A percentile compares a stretch with the other conserved stretches of the same genome.
Evolutionary conservation across 1,140 invertebrate species (phyloP).

Genomic region (Pantala flavescens): DNA sequence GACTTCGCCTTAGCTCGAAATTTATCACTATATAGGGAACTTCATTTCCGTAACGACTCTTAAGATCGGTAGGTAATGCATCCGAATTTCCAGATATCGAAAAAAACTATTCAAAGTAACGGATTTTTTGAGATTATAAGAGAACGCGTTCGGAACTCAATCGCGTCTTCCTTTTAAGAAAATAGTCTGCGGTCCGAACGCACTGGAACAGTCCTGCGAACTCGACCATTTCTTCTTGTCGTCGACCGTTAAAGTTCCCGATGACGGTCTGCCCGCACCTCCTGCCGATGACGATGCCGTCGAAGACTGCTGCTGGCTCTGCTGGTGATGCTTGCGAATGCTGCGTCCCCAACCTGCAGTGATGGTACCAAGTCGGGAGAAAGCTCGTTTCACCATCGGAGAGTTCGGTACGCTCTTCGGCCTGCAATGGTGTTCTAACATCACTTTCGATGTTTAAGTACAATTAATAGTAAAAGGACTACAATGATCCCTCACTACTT

Average conservation of each 20-base stretch:
- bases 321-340: slow-evolving; percentile 62
- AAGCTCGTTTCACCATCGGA: slow-evolving; percentile 88
- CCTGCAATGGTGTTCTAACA: slow-evolving; percentile 43
- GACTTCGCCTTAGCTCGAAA: too few relatives aligned
- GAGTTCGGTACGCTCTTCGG: slow-evolving; percentile 88
- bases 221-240: slow-evolving; percentile 88
- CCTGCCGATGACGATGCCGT: not conserved
- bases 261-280: not conserved
- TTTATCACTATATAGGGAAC: too few relatives aligned
- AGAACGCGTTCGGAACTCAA: not conserved
- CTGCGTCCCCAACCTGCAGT: slow-evolving; percentile 82
- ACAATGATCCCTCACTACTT: too few relatives aligned
- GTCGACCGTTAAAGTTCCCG: slow-evolving; percentile 49
- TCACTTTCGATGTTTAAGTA: too few relatives aligned
- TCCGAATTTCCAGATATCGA: too few relatives aligned
- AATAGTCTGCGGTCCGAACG: slow-evolving; percentile 27
- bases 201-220: slow-evolving; percentile 83
- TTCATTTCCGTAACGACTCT: too few relatives aligned
- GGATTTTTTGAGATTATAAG: too few relatives aligned
- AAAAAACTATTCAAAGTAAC: too few relatives aligned
- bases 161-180: not conserved
- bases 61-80: too few relatives aligned
- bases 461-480: too few relatives aligned
- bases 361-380: slow-evolving; percentile 75
- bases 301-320: slow-evolving; percentile 29